Base-by-base conservation (phyloP, 1,140 invertebrate species). In the Drosophila pachea region DNA sequence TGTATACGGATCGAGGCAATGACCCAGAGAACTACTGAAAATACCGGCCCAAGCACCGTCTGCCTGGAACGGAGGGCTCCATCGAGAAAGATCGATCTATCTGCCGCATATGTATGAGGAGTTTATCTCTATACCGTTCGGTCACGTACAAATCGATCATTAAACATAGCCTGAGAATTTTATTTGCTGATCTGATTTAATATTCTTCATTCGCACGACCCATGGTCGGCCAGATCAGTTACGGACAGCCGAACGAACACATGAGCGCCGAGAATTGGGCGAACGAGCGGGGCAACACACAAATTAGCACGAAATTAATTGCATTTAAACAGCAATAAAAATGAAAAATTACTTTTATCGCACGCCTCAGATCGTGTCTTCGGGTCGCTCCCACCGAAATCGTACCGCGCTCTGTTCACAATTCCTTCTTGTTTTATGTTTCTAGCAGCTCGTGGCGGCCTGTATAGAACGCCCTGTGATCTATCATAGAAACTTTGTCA, bases 281-380 rank as follows among this genome's bases (percentile, higher is more conserved):
- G 59, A 59, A 32, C 29, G 48, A 47, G 54, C 22, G 32, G 36
- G 22, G 43, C 56, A 74, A 71, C 61, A 22, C 22, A 22, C 22
- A 69, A 73, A 83, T 83, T 78, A 73, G 81, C 76, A 76, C 74
- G 32, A 76, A 82, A 78, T 83, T 83, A 83, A 83, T 83, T 83
- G 70, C 73, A 65, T 56, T 67, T 83, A 68, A 78, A 65, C 67
- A 56, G 74, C 78, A 50, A 78, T 78, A 73, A 83, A 83, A 83
- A 69, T 74, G 55, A 75, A 71, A 78, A 72, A 76, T 84, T 86
- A 71, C 81, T 64, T 54, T 64, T 50, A 68, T 73, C 69, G 68
- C 64, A 22, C 22, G 32, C 62, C 60, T 71, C 42, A 56, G 54
- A 76, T 76, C 63, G 59, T 66, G 55, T 66, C 62, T 45, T 49